Percentiles rank a stretch among this genome's conserved stretches.
phyloP scores from a whole-genome alignment of 2,888 invertebrate species.

The Ophion ellenae region DNA sequence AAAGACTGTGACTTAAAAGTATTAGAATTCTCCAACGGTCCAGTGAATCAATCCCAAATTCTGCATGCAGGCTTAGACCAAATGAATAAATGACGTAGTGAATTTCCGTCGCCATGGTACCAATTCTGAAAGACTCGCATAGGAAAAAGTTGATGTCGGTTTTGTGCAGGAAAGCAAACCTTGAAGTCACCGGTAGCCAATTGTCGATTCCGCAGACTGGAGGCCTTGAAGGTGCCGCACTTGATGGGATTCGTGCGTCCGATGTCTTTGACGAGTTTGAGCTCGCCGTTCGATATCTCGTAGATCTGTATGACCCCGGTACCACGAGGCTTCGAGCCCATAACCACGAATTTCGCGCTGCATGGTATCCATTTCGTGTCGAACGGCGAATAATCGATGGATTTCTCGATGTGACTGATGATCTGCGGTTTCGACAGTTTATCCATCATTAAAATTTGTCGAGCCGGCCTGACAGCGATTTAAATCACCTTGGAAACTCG shows the following conservation, averaged over 20 bases:
- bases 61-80: too few relatives aligned
- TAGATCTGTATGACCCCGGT: constrained; percentile 94
- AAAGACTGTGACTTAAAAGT: too few relatives aligned
- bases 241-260: constrained; percentile 94
- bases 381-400: constrained; percentile 93
- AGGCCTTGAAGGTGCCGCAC: constrained; percentile 97
- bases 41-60: too few relatives aligned
- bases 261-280: constrained; percentile 89
- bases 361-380: constrained; percentile 98
- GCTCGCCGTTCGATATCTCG: constrained; percentile 90
- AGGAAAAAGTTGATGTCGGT: not conserved
- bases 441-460: constrained; percentile 80
- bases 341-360: constrained; percentile 95
- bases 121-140: not conserved
- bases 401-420: constrained; percentile 93
- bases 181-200: constrained; percentile 95
- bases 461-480: not conserved
- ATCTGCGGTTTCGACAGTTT: constrained; percentile 94
- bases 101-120: not conserved
- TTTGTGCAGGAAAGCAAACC: constrained; percentile 68
- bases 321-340: constrained; percentile 94
- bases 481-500: not conserved
- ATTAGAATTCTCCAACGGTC: too few relatives aligned
- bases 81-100: too few relatives aligned
- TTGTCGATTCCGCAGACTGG: constrained; percentile 91